phyloP scores from a whole-genome alignment of 37 sponge, comb jelly and placozoan genomes.

The Axinella damicornis region DNA sequence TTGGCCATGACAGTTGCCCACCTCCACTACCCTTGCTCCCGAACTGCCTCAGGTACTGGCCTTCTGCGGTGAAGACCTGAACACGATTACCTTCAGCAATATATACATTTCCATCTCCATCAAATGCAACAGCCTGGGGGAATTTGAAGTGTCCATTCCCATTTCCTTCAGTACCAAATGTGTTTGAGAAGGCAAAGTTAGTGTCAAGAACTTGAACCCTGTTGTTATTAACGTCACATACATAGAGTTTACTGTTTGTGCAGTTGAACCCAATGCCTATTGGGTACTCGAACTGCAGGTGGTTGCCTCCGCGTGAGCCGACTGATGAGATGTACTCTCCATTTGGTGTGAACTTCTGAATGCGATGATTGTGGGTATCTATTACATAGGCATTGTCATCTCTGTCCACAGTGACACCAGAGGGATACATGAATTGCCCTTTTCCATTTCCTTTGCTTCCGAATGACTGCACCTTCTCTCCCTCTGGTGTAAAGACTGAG shows the following conservation, averaged over 20 bases:
- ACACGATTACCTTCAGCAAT: background rate
- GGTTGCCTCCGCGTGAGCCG: no score
- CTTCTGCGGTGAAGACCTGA: conserved; percentile 18
- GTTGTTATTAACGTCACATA: background rate
- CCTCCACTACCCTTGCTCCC: background rate
- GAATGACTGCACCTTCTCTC: no score
- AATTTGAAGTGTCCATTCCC: background rate
- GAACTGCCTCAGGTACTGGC: background rate
- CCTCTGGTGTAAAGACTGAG: no score
- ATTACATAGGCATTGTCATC: no score
- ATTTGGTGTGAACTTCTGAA: no score
- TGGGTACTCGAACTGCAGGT: no score
- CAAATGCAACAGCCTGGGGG: background rate
- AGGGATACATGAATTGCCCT: no score
- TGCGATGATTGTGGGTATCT: no score
- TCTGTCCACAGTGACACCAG: no score
- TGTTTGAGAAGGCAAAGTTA: background rate
- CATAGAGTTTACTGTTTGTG: background rate
- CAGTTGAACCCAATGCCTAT: no score
- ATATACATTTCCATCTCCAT: conserved; percentile 14
- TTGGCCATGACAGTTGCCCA: background rate
- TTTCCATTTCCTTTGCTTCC: no score
- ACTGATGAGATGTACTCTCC: no score
- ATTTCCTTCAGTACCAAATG: background rate
- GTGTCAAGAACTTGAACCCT: background rate